These are phyloP conservation scores for Porites evermanni DNA, from an alignment of 92 coral and sea anemone species.

Conservation along the genomic window DNA sequence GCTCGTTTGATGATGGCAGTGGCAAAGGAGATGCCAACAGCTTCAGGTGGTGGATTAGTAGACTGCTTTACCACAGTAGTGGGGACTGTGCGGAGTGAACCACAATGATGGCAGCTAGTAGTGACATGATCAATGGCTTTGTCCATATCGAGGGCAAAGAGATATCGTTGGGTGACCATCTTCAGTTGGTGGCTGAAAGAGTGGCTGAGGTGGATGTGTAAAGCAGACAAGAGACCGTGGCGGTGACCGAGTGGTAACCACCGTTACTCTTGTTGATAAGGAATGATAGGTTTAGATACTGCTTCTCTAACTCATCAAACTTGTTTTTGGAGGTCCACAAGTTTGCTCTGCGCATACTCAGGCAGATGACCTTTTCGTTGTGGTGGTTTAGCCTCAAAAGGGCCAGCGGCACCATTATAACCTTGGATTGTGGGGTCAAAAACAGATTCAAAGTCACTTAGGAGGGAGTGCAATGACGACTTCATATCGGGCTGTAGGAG, in stretches of 20 bases:
- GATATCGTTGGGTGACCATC: neutral
- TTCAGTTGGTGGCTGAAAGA: neutral
- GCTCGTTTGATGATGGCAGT: neutral
- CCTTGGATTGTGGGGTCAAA: conserved; percentile 29
- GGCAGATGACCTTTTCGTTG: too few species aligned
- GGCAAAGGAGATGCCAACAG: neutral
- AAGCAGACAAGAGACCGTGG: neutral
- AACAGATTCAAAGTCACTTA: conserved; percentile 34
- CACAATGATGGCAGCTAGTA: too few species aligned
- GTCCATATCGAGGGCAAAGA: neutral
- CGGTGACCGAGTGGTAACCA: too few species aligned
- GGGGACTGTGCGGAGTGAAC: too few species aligned
- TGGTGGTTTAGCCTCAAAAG: too few species aligned
- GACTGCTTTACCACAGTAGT: neutral
- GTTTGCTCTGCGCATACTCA: too few species aligned
- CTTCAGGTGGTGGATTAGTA: too few species aligned
- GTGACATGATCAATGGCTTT: too few species aligned
- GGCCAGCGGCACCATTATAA: neutral
- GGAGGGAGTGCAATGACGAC: conserved; percentile 1
- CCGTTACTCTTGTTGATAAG: too few species aligned
- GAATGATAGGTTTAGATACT: too few species aligned
- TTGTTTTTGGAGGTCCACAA: conserved; percentile 32
- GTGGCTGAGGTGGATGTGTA: neutral
- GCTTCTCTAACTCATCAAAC: too few species aligned
- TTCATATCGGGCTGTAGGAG: neutral